phyloP scores from a whole-genome alignment of 2,113 vertebrate genomes.

The Antechinus stuartii region DNA sequence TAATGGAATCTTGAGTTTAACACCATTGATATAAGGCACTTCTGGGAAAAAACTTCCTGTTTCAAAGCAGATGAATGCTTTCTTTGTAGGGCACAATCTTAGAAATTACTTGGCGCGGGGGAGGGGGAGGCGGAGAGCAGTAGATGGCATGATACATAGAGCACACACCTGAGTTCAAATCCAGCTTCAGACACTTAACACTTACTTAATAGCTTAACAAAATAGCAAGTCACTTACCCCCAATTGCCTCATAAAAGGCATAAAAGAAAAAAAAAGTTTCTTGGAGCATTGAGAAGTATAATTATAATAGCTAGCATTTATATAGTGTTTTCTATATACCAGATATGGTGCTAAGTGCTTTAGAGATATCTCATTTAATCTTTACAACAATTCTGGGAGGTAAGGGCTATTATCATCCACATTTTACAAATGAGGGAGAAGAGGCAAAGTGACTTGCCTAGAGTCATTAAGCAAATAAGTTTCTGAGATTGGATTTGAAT shows the following conservation, averaged over 20 bases:
- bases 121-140: too few relatives aligned
- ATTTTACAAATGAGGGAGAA: neutral
- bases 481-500: neutral
- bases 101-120: neutral
- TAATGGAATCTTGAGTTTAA: neutral
- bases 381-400: neutral
- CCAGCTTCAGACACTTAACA: too few relatives aligned
- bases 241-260: too few relatives aligned
- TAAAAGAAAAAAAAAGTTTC: neutral
- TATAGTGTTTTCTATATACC: neutral
- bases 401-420: neutral
- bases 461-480: neutral
- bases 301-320: neutral
- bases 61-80: neutral
- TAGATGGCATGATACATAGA: too few relatives aligned
- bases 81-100: neutral
- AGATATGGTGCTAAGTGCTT: neutral
- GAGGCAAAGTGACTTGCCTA: neutral
- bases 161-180: too few relatives aligned
- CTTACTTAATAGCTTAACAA: too few relatives aligned
- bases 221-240: too few relatives aligned
- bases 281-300: neutral
- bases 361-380: neutral
- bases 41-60: neutral
- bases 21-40: neutral